Evolutionary conservation across 2,113 vertebrate genomes (phyloP).

Genomic region (Anhinga anhinga): DNA sequence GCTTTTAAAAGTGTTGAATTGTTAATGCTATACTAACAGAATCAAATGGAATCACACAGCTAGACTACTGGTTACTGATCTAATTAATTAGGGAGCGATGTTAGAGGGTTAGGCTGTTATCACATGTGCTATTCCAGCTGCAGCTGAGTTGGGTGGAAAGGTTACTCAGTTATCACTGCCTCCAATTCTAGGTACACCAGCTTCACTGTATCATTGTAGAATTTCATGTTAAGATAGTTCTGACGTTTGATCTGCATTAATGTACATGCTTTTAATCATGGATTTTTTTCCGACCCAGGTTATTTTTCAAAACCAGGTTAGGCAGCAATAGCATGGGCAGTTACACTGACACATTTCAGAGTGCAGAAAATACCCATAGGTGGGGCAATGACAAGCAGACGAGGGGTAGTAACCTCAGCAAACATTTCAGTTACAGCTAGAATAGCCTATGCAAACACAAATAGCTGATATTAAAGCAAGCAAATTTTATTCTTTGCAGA

Average conservation of each 20-base stretch:
- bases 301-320: not conserved
- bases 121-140: not conserved
- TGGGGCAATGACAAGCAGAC: not conserved
- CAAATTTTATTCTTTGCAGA: not conserved
- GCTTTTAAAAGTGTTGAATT: not conserved
- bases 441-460: not conserved
- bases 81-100: not conserved
- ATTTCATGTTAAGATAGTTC: not conserved
- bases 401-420: not conserved
- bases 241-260: not conserved
- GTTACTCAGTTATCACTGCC: not conserved
- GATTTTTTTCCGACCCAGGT: not conserved
- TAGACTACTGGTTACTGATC: not conserved
- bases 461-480: not conserved
- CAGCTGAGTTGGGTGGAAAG: not conserved
- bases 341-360: not conserved
- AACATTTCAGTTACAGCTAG: not conserved
- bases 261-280: not conserved
- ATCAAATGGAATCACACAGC: not conserved
- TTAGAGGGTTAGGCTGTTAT: not conserved
- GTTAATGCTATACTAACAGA: not conserved
- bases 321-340: not conserved
- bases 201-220: not conserved
- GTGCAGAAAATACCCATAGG: not conserved
- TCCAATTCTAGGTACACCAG: not conserved